phyloP scores from a whole-genome alignment of 2,888 invertebrate species.

The Xiphydria camelus region DNA sequence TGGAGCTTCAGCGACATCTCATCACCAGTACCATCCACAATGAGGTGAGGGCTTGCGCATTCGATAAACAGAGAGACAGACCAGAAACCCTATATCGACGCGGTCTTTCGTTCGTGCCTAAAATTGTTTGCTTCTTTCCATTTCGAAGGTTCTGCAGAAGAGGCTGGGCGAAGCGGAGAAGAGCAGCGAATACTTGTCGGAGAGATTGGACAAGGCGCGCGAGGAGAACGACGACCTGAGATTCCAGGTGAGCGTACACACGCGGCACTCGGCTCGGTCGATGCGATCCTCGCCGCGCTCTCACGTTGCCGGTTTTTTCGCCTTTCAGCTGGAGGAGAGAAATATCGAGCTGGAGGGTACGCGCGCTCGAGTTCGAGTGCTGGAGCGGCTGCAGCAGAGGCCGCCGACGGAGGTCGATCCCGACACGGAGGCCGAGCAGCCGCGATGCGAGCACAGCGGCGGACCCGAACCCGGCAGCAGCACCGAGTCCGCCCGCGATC shows the following conservation, averaged over 20 bases:
- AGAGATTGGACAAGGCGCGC: slow-evolving; percentile 71
- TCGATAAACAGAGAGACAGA: too few species aligned
- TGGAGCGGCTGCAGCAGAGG: slow-evolving; percentile 64
- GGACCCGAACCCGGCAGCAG: slow-evolving; percentile 66
- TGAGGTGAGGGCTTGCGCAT: slow-evolving; percentile 70
- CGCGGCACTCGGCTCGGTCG: too few species aligned
- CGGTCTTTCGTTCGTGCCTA: background rate
- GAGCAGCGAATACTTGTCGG: slow-evolving; percentile 69
- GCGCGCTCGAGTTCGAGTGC: slow-evolving; percentile 73
- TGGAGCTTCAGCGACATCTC: slow-evolving; percentile 82
- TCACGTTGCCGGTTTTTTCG: slow-evolving; percentile 4
- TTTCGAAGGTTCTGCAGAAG: slow-evolving; percentile 71
- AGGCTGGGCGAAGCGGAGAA: slow-evolving; percentile 71
- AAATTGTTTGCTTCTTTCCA: slow-evolving; percentile 15
- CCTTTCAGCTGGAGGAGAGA: slow-evolving; percentile 75
- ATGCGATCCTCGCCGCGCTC: slow-evolving; percentile 8
- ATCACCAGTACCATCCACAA: slow-evolving; percentile 81
- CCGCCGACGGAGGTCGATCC: slow-evolving; percentile 58
- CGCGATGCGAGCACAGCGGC: slow-evolving; percentile 50
- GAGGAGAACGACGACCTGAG: slow-evolving; percentile 82
- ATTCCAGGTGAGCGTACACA: slow-evolving; percentile 73
- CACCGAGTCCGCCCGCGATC: slow-evolving; percentile 69
- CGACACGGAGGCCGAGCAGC: slow-evolving; percentile 52
- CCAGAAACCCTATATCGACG: background rate
- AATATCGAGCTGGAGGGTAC: slow-evolving; percentile 85